These are phyloP conservation scores for Venusia cambrica DNA, from an alignment of 2,888 invertebrate species.

Conservation along the genomic window DNA sequence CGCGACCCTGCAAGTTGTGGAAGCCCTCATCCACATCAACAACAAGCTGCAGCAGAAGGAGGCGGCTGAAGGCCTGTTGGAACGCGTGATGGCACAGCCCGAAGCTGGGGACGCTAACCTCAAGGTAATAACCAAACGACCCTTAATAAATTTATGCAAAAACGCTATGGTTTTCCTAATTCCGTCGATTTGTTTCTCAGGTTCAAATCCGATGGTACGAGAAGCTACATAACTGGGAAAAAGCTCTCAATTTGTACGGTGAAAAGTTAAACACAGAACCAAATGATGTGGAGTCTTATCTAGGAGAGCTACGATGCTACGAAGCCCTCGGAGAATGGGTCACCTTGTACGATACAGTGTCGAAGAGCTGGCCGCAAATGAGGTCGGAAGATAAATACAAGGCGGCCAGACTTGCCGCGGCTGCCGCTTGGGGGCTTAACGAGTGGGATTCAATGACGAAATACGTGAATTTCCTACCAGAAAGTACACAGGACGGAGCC, in stretches of 20 bases:
- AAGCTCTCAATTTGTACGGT: constrained; percentile 93
- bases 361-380: constrained; percentile 88
- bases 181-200: constrained; percentile 8
- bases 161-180: too few species aligned
- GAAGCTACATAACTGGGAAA: constrained; percentile 99
- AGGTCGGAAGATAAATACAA: constrained; percentile 76
- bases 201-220: constrained; percentile 96
- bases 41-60: constrained; percentile 99
- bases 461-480: constrained; percentile 93
- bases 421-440: constrained; percentile 97
- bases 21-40: constrained; percentile 96
- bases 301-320: constrained; percentile 96
- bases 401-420: constrained; percentile 95
- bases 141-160: too few species aligned
- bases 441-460: constrained; percentile 97
- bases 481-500: constrained; percentile 96
- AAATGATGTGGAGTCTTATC: constrained; percentile 87
- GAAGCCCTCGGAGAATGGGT: constrained; percentile 99
- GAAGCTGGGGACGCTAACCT: constrained; percentile 83
- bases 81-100: constrained; percentile 92
- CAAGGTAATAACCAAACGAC: constrained; percentile 37
- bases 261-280: constrained; percentile 85
- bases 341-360: constrained; percentile 90
- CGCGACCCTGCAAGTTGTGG: constrained; percentile 92
- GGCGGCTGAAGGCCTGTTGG: constrained; percentile 96